Percentiles rank a stretch among this genome's conserved stretches.
Conservation (phyloP, 2,888 invertebrate species). For the Drosophila subsilvestris region DNA sequence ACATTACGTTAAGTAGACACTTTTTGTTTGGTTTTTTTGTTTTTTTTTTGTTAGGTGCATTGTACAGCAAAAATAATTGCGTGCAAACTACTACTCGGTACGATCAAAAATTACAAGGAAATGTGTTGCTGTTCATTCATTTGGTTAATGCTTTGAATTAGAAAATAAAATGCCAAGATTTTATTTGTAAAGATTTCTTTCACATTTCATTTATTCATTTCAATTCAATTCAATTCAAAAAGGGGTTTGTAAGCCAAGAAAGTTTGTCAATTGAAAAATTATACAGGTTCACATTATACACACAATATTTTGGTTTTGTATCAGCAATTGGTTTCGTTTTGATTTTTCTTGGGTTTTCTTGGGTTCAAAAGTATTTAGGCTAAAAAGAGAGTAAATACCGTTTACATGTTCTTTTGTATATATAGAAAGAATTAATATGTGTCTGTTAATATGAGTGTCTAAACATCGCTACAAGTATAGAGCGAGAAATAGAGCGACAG, state of each 20-base stretch:
- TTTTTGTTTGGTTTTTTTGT: slow-evolving; percentile 8
- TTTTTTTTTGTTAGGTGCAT: slow-evolving; percentile 49
- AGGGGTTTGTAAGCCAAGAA: slow-evolving; percentile 54
- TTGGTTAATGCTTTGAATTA: slow-evolving; percentile 25
- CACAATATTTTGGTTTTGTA: neutral
- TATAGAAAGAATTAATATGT: slow-evolving; percentile 55
- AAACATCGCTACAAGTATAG: slow-evolving; percentile 72
- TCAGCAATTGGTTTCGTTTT: slow-evolving; percentile 55
- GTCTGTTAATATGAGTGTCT: slow-evolving; percentile 51
- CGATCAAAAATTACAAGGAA: slow-evolving; percentile 19
- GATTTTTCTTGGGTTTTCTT: slow-evolving; percentile 26
- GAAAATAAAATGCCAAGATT: slow-evolving; percentile 63
- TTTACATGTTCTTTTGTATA: slow-evolving; percentile 62
- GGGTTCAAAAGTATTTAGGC: slow-evolving; percentile 34
- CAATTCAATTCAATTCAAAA: slow-evolving; percentile 46
- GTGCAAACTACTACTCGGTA: slow-evolving; percentile 61
- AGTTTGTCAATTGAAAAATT: slow-evolving; percentile 49
- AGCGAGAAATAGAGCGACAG: slow-evolving; percentile 62
- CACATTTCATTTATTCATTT: slow-evolving; percentile 56
- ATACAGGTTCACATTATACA: slow-evolving; percentile 42
- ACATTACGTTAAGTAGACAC: slow-evolving; percentile 31
- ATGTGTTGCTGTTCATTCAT: slow-evolving; percentile 10
- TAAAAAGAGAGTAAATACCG: slow-evolving; percentile 71
- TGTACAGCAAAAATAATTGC: slow-evolving; percentile 60
- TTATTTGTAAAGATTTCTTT: slow-evolving; percentile 52